Evolutionary conservation across 2,797 vertebrate species (phyloP), one percentile per base, ranked within the genome.

Genomic region (Petrocephalus schoutedeni): DNA sequence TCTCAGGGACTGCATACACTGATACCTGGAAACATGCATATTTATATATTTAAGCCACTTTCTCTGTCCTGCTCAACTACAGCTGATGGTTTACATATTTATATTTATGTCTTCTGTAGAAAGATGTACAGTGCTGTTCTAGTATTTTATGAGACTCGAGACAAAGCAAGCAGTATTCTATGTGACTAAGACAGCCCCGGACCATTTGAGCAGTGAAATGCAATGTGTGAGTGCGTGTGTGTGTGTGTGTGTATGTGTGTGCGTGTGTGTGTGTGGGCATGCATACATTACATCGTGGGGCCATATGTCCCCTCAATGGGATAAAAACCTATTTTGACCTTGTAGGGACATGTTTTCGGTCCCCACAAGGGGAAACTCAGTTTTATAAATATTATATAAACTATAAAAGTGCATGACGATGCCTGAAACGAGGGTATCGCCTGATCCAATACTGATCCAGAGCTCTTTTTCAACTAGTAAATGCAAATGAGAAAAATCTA

Each of bases 1-100:
- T 90, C 56, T 88, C 89, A 21, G 89, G 88, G 57, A 87, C 59
- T n/a, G 89, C 87, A 86, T 87, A 89, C 53, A 90, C 88, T 51
- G 88, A 89, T 57, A 90, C 88, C 89, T 90, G 89, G 56, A 54
- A 80, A 83, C 21, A 19, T 41, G 5, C 32, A 74, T 19, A 83
- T 6, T 71, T 36, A 85, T 53, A 71, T 9, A 83, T 53, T 80
- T 59, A 74, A 16, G 84, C 12, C 45, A 53, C 9, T 57, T 23
- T 19, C 14, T 23, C 36, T 23, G 7, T 61, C 41, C 36, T 36
- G n/a, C n/a, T 9, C 3, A 84, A 84, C 51, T 28, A 54, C 54
- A 41, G 32, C 28, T 74, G 32, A 74, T 74, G 28, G 51, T 51
- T 84, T 53, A 28, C 1, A 0, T 84, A 28, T 32, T 23, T 53